Evolutionary conservation across 2,113 vertebrate genomes (phyloP), one percentile per base, ranked within the genome.

Genomic region (Thalassoma bifasciatum): DNA sequence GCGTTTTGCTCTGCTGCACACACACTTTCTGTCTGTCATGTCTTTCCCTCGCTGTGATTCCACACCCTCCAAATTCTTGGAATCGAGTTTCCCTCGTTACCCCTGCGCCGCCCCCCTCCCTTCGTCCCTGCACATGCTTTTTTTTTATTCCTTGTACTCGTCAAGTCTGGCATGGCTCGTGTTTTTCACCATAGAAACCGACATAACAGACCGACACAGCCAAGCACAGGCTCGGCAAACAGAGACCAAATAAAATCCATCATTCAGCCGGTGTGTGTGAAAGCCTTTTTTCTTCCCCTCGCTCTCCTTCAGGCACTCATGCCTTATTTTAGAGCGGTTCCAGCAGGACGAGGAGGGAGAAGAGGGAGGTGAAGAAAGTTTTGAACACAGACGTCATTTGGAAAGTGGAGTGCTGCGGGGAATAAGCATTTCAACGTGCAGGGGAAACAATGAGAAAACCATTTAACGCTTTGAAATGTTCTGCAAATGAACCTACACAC

Each of bases 111-210:
- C 10, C 30, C 37, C 56, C 65, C 23, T 50, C 17, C 22, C 49
- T 57, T 69, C 13, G 4, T 75, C 76, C 56, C 68, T 74, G 66
- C 85, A 78, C 79, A 79, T 77, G 77, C 52, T 75, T 67, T 37
- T 85, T 79, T 88, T 87, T 79, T 38, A 72, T 74, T 89, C 88
- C 84, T 89, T 90, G 88, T 89, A 92, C 88, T 89, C 90, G 90
- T 90, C 88, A 77, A 76, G 80, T 93, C 93, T 93, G 95, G 93
- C 93, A 88, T 82, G 84, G 81, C 10, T 0, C 34, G 12, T 95
- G 94, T 92, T 91, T 92, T 81, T 95, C 93, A 91, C 96, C 95
- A 96, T 96, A 94, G 96, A 95, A 96, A 97, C 96, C 93, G 94
- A 94, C 95, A 96, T 94, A 96, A 96, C 95, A 96, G 90, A 54